Evolutionary conservation across 2,888 invertebrate species (phyloP), one percentile per base, ranked within the genome.

Genomic region (Caenorhabditis macrosperma): DNA sequence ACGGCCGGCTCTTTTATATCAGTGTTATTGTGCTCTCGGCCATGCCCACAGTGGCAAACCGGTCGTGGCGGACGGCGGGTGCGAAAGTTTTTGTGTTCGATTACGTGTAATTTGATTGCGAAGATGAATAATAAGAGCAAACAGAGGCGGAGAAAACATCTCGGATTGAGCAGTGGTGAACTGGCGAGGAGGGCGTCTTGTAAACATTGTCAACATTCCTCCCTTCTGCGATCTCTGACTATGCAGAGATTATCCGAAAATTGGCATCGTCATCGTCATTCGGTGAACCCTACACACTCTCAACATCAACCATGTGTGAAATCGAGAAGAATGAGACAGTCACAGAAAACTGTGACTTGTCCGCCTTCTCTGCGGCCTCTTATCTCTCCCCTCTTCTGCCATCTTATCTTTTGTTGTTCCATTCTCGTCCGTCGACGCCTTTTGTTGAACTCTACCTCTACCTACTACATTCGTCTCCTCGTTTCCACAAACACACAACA

Each of bases 241-340:
- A 10, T 59, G 30, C n/a, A n/a, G 17, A 46, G 22, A 63, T 63
- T 33, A 63, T 63, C 50, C 63, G 24, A 50, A 50, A 52, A 63
- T 50, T 63, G 63, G n/a, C 17, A 2, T 46, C 48, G 28, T 41
- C 20, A 17, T 61, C 17, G 30, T 30, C 61, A 20, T 30, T 48
- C 41, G 12, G 22, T 22, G 4, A 2, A 54, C 17, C 1, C 17
- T 59, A 17, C 44, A 17, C 44, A 17, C 10, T 44, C 20, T 44
- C 20, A 20, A 17, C 44, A 44, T 44, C 68, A 68, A 57, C 59
- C 68, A 68, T 68, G 57, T 68, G 59, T 68, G 57, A 68, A 68
- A 68, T 59, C 57, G 57, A 50, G 35, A 44, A 44, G 9, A 3
- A 44, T 6, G 44, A n/a, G 26, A 28, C 48, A 30, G 68, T 26